These are phyloP conservation scores for Porites evermanni DNA, from an alignment of 92 coral and sea anemone species.

Conservation along the genomic window DNA sequence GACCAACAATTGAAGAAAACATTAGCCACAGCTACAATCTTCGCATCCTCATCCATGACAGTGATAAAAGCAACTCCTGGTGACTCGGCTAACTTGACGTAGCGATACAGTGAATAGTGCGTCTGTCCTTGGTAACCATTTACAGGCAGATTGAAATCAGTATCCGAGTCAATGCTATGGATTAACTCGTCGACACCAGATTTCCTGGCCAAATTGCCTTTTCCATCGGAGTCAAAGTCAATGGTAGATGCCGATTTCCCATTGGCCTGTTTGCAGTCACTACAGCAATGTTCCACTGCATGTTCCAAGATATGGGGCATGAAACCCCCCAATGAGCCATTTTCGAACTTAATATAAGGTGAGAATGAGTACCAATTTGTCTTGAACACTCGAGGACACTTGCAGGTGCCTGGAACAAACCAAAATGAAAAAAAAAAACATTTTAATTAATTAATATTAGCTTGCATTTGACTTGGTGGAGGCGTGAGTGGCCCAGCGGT, in stretches of 20 bases:
- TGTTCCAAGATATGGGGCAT: constrained; percentile 74
- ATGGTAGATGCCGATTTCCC: constrained; percentile 64
- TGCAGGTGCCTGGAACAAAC: constrained; percentile 79
- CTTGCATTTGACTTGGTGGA: no score
- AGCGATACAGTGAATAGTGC: constrained; percentile 64
- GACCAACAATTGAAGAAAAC: constrained; percentile 60
- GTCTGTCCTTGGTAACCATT: constrained; percentile 72
- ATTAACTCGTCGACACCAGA: constrained; percentile 34
- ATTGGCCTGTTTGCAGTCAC: constrained; percentile 66
- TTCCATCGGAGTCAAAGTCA: constrained; percentile 50
- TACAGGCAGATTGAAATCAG: constrained; percentile 80
- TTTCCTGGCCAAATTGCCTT: constrained; percentile 42
- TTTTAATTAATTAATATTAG: neutral
- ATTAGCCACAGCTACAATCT: constrained; percentile 44
- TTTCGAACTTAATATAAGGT: constrained; percentile 75
- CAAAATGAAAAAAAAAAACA: neutral
- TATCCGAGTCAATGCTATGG: constrained; percentile 43
- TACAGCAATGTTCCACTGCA: constrained; percentile 76
- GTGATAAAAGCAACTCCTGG: constrained; percentile 87
- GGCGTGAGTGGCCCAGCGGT: no score
- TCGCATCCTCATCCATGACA: constrained; percentile 49
- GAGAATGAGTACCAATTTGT: constrained; percentile 75
- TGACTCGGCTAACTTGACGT: constrained; percentile 73
- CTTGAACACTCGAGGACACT: constrained; percentile 67
- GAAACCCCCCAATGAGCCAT: constrained; percentile 65